Percentiles rank a stretch among this genome's conserved stretches.
Evolutionary conservation across 2,888 invertebrate species (phyloP).

Genomic region (Lepidocyrtinus sp.): DNA sequence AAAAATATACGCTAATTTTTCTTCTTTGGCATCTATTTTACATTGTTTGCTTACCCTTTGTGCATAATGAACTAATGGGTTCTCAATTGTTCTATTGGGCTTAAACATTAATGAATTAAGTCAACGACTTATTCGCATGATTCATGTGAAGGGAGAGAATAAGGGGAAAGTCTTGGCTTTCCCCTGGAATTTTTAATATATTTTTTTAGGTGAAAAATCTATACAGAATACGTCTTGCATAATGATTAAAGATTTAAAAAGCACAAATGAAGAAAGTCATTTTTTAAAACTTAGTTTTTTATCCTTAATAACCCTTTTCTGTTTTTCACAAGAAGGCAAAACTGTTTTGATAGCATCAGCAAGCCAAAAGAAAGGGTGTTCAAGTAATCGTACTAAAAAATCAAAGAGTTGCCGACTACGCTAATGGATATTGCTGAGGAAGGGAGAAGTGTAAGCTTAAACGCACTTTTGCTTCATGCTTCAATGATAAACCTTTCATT

Average conservation of each 20-base stretch:
- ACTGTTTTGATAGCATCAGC: background rate
- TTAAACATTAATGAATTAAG: conserved; percentile 38
- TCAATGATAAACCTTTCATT: background rate
- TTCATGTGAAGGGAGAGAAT: background rate
- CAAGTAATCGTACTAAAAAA: conserved; percentile 19
- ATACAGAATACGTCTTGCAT: background rate
- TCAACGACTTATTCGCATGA: conserved; percentile 52
- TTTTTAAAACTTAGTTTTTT: background rate
- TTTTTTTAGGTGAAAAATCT: no score
- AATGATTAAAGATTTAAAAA: background rate
- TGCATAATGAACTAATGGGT: background rate
- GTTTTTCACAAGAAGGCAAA: background rate
- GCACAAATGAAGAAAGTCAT: background rate
- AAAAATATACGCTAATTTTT: conserved; percentile 54
- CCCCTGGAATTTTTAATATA: no score
- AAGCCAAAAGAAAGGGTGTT: conserved; percentile 17
- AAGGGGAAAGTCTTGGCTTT: background rate
- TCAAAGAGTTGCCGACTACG: conserved; percentile 39
- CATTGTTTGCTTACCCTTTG: background rate
- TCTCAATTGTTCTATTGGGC: background rate
- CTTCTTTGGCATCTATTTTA: no score
- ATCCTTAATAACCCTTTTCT: background rate
- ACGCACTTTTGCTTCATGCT: background rate
- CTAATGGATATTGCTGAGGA: conserved; percentile 32
- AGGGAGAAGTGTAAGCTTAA: no score